Evolutionary conservation across 1,140 invertebrate genomes (phyloP), one percentile per base, ranked within the genome.

Genomic region (Megalonaias nervosa): DNA sequence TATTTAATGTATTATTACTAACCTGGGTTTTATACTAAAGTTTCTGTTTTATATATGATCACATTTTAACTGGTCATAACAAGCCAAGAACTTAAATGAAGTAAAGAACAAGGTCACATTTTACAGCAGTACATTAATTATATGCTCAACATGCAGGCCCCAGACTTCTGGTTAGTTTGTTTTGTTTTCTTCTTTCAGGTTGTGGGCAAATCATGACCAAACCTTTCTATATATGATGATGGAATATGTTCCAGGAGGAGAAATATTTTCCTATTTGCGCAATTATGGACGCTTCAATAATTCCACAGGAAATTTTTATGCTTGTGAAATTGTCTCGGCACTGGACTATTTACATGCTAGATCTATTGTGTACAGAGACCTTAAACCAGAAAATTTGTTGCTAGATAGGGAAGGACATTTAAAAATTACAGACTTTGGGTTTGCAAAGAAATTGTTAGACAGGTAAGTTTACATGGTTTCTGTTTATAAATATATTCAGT

Each of bases 341-440:
- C 89, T 99, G 69, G 97, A 99, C 84, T 99, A 99, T 89, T 93
- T 99, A 31, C 98, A 99, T 91, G 67, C 75, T 13, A 80, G 85
- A 66, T 75, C 77, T 59, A 88, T 90, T 68, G 90, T 91, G 55
- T 91, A 91, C 83, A 86, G 93, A 80, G 93, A 94, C 85, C 89
- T 95, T 65, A 98, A 98, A 90, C 97, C 97, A 5, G 98, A 99
- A 90, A 99, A 99, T 91, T 91, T 99, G 23, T 92, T 99, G 1
- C 92, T 99, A 26, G 97, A 98, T 86, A 93, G 93, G 82, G 95
- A 98, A 83, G 98, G 98, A 0, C 97, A 99, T 90, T 91, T 99
- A 76, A 98, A 98, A 91, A 97, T 99, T 72, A 98, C 97, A 17
- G 98, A 99, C 91, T 99, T 99, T 91, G 98, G 98, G 58, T 99